Evolutionary conservation across 2,113 vertebrate species (phyloP).

Genomic region (Spizaetus ornatus): DNA sequence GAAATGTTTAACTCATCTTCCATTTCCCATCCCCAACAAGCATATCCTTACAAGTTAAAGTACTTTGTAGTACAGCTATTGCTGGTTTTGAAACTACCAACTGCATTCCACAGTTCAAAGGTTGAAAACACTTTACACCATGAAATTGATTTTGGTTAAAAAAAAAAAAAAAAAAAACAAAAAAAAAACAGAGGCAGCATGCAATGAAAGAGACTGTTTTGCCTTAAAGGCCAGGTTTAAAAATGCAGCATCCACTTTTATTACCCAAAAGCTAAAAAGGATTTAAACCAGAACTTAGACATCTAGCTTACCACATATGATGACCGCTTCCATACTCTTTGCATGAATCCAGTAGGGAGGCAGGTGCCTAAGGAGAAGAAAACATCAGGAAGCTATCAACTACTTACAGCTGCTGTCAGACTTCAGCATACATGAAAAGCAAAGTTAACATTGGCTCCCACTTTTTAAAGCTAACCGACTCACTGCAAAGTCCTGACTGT

Average conservation of each 20-base stretch:
- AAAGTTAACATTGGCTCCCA: not conserved
- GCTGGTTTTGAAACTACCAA: not conserved
- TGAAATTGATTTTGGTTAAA: not conserved
- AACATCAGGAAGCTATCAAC: not conserved
- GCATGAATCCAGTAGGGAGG: slow-evolving; percentile 14
- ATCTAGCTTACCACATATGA: slow-evolving; percentile 61
- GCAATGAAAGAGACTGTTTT: not conserved
- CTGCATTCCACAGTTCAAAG: not conserved
- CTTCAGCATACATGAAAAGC: not conserved
- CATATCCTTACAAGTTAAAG: not conserved
- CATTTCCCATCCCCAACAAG: not conserved
- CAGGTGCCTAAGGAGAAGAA: slow-evolving; percentile 55
- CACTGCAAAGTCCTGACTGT: not conserved
- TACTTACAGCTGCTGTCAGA: not conserved
- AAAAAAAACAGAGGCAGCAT: not conserved
- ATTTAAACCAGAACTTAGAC: not conserved
- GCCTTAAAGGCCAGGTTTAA: not conserved
- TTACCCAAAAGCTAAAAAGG: not conserved
- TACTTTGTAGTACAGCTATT: not conserved
- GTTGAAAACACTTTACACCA: not conserved
- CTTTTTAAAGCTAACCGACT: not conserved
- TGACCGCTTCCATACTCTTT: slow-evolving; percentile 51
- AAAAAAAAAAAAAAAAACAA: not conserved
- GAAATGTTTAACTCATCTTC: not conserved
- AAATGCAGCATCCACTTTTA: not conserved